Percentiles rank a stretch among this genome's conserved stretches.
These are phyloP conservation scores for Neolamprologus longior DNA, from an alignment of 2,113 vertebrate genomes.

Conservation along the genomic window DNA sequence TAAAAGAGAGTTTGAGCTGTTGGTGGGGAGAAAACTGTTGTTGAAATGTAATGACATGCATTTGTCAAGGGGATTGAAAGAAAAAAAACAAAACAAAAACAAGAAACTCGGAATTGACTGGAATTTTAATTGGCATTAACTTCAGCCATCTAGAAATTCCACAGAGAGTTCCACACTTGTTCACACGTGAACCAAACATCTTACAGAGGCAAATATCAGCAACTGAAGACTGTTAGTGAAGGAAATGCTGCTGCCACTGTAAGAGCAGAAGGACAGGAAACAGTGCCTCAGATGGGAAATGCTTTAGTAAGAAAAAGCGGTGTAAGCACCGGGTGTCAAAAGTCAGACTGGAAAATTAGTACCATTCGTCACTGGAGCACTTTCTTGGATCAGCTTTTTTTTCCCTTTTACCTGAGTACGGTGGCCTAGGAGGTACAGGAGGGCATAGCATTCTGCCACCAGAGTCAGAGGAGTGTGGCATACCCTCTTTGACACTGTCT, in stretches of 20 bases:
- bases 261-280: background rate
- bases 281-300: background rate
- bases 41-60: background rate
- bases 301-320: background rate
- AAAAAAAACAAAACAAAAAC: accelerated
- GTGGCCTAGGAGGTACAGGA: slow-evolving; percentile 92
- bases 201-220: background rate
- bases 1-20: slow-evolving; percentile 1
- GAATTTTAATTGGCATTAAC: slow-evolving; percentile 18
- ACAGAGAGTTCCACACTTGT: background rate
- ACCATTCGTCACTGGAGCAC: background rate
- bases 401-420: slow-evolving; percentile 79
- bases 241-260: background rate
- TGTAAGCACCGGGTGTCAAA: slow-evolving; percentile 28
- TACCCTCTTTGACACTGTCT: slow-evolving; percentile 89
- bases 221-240: background rate
- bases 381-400: background rate
- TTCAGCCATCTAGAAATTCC: background rate
- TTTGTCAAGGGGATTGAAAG: background rate
- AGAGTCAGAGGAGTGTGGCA: slow-evolving; percentile 79
- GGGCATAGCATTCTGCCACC: slow-evolving; percentile 84
- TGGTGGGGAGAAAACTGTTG: background rate
- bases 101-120: background rate
- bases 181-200: background rate
- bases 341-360: slow-evolving; percentile 56